These are phyloP conservation scores for Choristoneura fumiferana DNA, from an alignment of 1,140 invertebrate genomes.

Conservation along the genomic window DNA sequence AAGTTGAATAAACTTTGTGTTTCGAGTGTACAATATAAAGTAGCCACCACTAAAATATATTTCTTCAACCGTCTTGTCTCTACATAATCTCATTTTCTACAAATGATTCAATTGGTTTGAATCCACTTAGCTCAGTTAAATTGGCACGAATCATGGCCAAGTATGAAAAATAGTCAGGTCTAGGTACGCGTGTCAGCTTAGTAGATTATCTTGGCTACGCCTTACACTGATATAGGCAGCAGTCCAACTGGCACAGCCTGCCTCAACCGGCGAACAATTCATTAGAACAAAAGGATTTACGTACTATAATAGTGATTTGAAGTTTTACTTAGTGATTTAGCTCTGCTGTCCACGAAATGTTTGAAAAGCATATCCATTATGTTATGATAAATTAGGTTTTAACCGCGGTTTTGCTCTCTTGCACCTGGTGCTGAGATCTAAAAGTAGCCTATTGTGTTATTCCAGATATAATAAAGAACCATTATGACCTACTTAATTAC, in stretches of 20 bases:
- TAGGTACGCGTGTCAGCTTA: constrained; percentile 38
- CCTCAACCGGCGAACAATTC: constrained; percentile 52
- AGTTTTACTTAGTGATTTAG: constrained; percentile 21
- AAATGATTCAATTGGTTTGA: constrained; percentile 25
- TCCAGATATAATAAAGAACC: no score
- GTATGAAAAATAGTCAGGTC: constrained; percentile 25
- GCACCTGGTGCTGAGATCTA: no score
- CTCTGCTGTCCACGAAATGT: no score
- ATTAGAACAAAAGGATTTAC: constrained; percentile 58
- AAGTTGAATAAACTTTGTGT: no score
- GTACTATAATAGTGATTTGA: constrained; percentile 48
- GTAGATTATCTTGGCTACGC: constrained; percentile 34
- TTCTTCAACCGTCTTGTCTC: constrained; percentile 14
- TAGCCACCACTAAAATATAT: no score
- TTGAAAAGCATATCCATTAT: no score
- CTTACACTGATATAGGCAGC: constrained; percentile 26
- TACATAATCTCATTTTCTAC: constrained; percentile 37
- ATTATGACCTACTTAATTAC: no score
- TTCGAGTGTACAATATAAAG: no score
- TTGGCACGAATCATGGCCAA: constrained; percentile 27
- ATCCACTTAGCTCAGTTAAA: constrained; percentile 7
- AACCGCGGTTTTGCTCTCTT: no score
- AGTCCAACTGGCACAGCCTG: constrained; percentile 52
- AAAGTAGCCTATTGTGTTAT: no score
- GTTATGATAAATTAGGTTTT: no score